Evolutionary conservation across 2,888 invertebrate genomes (phyloP).

Genomic region (Leptinotarsa juncta): DNA sequence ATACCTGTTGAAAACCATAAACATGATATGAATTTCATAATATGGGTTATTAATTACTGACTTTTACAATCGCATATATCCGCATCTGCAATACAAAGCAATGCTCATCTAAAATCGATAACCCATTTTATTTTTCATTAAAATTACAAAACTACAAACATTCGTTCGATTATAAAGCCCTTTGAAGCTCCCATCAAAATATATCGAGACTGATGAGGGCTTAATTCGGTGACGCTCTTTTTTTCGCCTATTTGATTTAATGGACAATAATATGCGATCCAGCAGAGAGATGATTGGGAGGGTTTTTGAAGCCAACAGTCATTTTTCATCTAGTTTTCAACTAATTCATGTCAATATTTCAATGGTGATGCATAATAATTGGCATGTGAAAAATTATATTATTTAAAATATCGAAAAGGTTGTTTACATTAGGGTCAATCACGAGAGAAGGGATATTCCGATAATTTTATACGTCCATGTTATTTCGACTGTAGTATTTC

Average conservation of each 20-base stretch:
- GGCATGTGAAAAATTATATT: background rate
- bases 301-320: too few relatives aligned
- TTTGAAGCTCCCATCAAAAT: conserved; percentile 17
- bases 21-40: too few relatives aligned
- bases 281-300: conserved; percentile 9
- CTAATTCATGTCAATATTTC: background rate
- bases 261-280: conserved; percentile 2
- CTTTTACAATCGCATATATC: background rate
- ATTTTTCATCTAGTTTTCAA: conserved; percentile 9
- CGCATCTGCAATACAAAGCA: background rate
- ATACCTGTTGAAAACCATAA: too few relatives aligned
- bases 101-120: background rate
- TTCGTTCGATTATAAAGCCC: background rate
- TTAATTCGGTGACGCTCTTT: conserved; percentile 5
- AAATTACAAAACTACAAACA: conserved; percentile 15
- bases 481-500: too few relatives aligned
- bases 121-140: background rate
- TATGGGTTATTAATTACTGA: background rate
- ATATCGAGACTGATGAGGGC: conserved; percentile 10
- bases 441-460: too few relatives aligned
- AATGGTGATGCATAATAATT: background rate
- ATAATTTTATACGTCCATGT: too few relatives aligned
- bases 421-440: too few relatives aligned
- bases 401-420: background rate
- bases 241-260: conserved; percentile 8